Percentiles rank a stretch among this genome's conserved stretches.
These are phyloP conservation scores for Ceratina calcarata DNA, from an alignment of 1,140 invertebrate genomes.

Conservation along the genomic window DNA sequence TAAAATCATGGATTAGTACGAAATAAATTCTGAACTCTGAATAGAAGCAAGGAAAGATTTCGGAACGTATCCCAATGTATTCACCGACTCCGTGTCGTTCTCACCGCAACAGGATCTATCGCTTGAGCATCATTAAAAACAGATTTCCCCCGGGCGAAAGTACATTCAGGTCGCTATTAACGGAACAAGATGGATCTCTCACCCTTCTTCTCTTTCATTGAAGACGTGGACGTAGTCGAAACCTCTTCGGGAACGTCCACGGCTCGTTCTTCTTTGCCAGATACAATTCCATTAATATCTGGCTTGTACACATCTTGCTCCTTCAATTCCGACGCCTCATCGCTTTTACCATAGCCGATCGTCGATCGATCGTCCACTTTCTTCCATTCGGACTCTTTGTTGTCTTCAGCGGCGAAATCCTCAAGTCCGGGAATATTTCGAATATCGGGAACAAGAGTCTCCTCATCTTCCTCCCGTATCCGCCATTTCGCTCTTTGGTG, in stretches of 20 bases:
- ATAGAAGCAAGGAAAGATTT: too few relatives aligned
- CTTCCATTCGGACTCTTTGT: slow-evolving; percentile 42
- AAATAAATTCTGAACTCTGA: neutral
- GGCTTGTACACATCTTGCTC: neutral
- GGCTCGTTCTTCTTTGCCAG: slow-evolving; percentile 64
- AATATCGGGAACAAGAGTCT: slow-evolving; percentile 62
- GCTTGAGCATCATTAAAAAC: neutral
- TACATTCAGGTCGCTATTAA: neutral
- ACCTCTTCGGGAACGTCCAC: slow-evolving; percentile 62
- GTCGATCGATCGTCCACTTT: slow-evolving; percentile 3
- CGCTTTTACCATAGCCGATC: neutral
- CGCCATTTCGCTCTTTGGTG: slow-evolving; percentile 65
- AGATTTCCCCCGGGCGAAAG: neutral
- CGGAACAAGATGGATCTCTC: slow-evolving; percentile 36
- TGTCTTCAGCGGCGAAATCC: slow-evolving; percentile 12
- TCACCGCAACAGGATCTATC: neutral
- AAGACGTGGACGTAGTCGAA: slow-evolving; percentile 40
- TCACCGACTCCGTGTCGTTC: neutral
- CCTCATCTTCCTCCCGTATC: slow-evolving; percentile 64
- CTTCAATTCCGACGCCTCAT: neutral
- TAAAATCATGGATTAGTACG: neutral
- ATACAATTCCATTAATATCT: slow-evolving; percentile 34
- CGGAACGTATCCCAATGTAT: too few relatives aligned
- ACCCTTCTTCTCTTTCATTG: slow-evolving; percentile 48
- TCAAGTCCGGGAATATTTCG: slow-evolving; percentile 35